Evolutionary conservation across 2,888 invertebrate genomes (phyloP).

Genomic region (Dichetophora obliterata): DNA sequence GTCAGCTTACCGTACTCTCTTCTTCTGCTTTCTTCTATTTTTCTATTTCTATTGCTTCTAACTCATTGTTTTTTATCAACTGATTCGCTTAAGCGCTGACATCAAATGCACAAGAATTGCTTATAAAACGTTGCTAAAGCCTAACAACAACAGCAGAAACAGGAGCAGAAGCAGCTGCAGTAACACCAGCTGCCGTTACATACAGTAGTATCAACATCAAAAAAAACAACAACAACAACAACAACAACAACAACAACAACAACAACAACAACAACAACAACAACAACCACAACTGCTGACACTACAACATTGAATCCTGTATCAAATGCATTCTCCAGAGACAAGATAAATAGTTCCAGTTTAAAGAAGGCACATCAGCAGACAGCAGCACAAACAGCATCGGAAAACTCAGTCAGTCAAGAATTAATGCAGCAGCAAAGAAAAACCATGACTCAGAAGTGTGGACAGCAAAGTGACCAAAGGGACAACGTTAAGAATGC

Average conservation of each 20-base stretch:
- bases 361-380: constrained; percentile 18
- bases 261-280: constrained; percentile 30
- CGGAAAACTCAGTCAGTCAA: background rate
- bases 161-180: background rate
- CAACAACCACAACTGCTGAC: constrained; percentile 1
- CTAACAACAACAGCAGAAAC: background rate
- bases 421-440: background rate
- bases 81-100: background rate
- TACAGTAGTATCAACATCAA: constrained; percentile 17
- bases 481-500: constrained; percentile 29
- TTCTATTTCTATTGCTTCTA: background rate
- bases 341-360: constrained; percentile 27
- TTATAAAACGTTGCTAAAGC: constrained; percentile 11
- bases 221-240: background rate
- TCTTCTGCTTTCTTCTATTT: background rate
- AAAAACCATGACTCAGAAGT: constrained; percentile 12
- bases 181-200: background rate
- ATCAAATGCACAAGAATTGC: constrained; percentile 24
- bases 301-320: constrained; percentile 8
- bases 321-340: constrained; percentile 26
- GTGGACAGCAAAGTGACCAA: constrained; percentile 34
- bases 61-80: background rate
- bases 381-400: constrained; percentile 4
- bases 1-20: background rate
- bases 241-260: constrained; percentile 8